Base-by-base conservation (phyloP, 2,888 invertebrate species). In the Phasia obesa region DNA sequence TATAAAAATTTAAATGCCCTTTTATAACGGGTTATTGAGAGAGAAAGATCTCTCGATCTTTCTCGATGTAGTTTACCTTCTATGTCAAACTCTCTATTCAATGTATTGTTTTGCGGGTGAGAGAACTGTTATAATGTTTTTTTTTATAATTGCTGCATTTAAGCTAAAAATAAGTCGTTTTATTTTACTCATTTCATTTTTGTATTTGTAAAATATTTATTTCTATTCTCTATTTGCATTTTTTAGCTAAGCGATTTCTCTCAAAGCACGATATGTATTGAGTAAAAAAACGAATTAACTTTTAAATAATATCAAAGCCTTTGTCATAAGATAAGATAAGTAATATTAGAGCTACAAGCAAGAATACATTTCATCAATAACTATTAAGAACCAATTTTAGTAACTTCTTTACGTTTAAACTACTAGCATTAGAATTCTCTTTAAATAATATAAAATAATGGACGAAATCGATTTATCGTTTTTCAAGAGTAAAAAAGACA, bases 391-490 rank as follows among this genome's bases (percentile, higher is more conserved):
- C 42, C 27, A 70, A 74, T 38, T 64, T 62, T 75, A 69, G 62
- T 77, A 35, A 51, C 42, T 69, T 67, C 15, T 74, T 19, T 49
- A 31, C 60, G 42, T 44, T 67, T 15, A n/a, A 76, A 71, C 71
- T 42, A 71, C 19, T 23, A 69, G 69, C 76, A 85, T 6, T 57
- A 15, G 17, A 27, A n/a, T 38, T 64, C 9, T 21, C n/a, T 35
- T 62, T 0, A 11, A 47, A 19, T 6, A 44, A 17, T 31, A 60
- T 51, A 35, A 31, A 44, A 51, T 35, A 64, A 90, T 90, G 89
- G 89, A 90, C 71, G 88, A 88, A 57, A 87, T 89, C 38, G 89
- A 90, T 83, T 83, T 90, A 15, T 88, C 87, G 57, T 44, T 88
- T 7, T 89, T 89, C n/a, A 80, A 76, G n/a, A 69, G 51, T 53